Evolutionary conservation across 2,797 vertebrate genomes (phyloP), one percentile per base, ranked within the genome.

Genomic region (Phrynocephalus forsythii): DNA sequence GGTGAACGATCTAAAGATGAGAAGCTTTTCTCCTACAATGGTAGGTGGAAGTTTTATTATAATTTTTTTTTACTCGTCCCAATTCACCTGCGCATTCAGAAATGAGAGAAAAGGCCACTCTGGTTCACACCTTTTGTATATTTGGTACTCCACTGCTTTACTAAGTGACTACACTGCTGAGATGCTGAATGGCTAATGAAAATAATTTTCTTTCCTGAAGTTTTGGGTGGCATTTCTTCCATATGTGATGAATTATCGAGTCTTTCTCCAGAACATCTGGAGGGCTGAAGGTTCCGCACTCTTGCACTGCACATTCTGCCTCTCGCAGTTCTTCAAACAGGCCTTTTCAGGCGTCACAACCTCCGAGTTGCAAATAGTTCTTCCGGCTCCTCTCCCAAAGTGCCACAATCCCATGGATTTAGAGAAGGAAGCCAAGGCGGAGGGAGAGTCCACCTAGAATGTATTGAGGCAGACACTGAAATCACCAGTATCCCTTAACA

Each of bases 1-100:
- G 99, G 97, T 98, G 90, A 98, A 98, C 52, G 99, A 99, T 91
- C 92, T 98, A 79, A 99, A 98, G 96, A 95, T 98, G 95, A 97
- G 97, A 83, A 98, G 97, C 93, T 99, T 99, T 93, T 97, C 98
- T 16, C 98, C 98, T 2, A 97, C 98, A n/a, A 96, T 98, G 96
- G 99, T 99, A 92, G 96, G 97, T 85, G 44, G 75, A 52, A 63
- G 52, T 85, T 79, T 18, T 44, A 44, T 44, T 44, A 44, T 44
- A 3, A 44, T 44, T 44, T 44, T 44, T 44, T 44, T 44, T 3
- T 44, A 44, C 38, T 44, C 38, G 3, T 44, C 38, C 38, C 38
- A 44, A 5, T 44, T 44, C 38, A 44, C 5, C n/a, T n/a, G 22
- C 3, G 9, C 44, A 56, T 73, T 33, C 82, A 83, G n/a, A 33